A percentile compares a stretch with the other conserved stretches of the same genome.
Evolutionary conservation across 2,888 invertebrate species (phyloP).

Genomic region (Agonum fuliginosum): DNA sequence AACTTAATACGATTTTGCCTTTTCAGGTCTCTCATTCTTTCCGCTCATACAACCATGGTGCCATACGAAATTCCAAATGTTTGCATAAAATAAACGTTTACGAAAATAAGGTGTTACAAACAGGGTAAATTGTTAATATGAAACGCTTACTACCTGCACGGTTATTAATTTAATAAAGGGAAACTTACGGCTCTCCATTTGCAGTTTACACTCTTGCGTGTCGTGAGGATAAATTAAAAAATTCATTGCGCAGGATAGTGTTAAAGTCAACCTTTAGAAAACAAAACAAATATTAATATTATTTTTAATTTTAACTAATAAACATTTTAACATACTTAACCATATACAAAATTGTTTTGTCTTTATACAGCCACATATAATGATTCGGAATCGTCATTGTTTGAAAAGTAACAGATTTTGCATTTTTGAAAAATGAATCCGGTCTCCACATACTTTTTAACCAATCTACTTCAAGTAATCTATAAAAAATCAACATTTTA

Average conservation of each 20-base stretch:
- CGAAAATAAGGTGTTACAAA: not conserved
- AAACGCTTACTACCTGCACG: not conserved
- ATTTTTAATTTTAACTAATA: conserved; percentile 15
- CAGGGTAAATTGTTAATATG: not conserved
- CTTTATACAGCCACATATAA: conserved; percentile 93
- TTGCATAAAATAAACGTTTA: not conserved
- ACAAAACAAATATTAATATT: not conserved
- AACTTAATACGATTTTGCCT: not conserved
- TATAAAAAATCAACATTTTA: conserved; percentile 66
- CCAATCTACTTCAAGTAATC: conserved; percentile 91
- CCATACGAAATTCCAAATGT: not conserved
- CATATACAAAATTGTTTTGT: conserved; percentile 90
- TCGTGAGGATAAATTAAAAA: conserved; percentile 96
- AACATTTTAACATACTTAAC: conserved; percentile 79
- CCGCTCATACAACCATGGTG: not conserved
- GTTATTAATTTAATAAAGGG: not conserved
- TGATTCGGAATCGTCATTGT: conserved; percentile 97
- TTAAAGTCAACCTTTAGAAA: conserved; percentile 81
- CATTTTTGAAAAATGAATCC: conserved; percentile 95
- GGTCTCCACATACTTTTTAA: conserved; percentile 95
- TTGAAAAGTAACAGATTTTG: conserved; percentile 94
- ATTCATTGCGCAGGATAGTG: conserved; percentile 95
- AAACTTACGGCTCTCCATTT: conserved; percentile 96
- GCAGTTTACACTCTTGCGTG: conserved; percentile 94
- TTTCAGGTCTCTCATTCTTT: not conserved